Percentiles rank a stretch among this genome's conserved stretches.
Evolutionary conservation across 1,140 invertebrate genomes (phyloP).

Genomic region (Drosophila biarmipes): DNA sequence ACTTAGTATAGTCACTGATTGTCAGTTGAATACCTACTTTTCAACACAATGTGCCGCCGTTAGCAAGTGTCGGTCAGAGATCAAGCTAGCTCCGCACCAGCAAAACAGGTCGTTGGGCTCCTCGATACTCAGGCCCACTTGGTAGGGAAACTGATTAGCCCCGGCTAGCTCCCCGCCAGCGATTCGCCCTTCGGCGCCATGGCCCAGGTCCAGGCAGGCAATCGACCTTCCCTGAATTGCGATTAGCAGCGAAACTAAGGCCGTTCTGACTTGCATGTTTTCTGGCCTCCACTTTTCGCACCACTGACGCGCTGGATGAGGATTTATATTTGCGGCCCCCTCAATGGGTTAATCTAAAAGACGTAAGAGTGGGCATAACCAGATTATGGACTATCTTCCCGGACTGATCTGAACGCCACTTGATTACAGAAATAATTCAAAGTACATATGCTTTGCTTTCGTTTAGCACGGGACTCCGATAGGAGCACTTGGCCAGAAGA

Average conservation of each 20-base stretch:
- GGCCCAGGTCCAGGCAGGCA: constrained; percentile 9
- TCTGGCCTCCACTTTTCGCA: not conserved
- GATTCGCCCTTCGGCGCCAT: constrained; percentile 60
- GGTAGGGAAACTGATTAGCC: constrained; percentile 70
- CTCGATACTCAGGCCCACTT: constrained; percentile 62
- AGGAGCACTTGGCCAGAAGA: not conserved
- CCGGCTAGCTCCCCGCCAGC: constrained; percentile 57
- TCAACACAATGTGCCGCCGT: constrained; percentile 74
- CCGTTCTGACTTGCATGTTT: constrained; percentile 36
- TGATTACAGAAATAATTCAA: constrained; percentile 34
- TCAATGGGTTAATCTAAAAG: constrained; percentile 32
- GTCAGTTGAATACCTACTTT: constrained; percentile 15
- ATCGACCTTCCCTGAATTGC: not conserved
- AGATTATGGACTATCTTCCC: constrained; percentile 32
- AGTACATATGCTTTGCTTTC: constrained; percentile 39
- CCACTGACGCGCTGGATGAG: constrained; percentile 27
- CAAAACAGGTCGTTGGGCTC: constrained; percentile 30
- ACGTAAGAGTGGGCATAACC: constrained; percentile 27
- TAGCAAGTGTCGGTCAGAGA: constrained; percentile 65
- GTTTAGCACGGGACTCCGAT: constrained; percentile 16
- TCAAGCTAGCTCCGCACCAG: constrained; percentile 77
- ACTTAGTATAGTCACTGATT: constrained; percentile 15
- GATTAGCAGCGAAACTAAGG: constrained; percentile 12
- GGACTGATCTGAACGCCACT: constrained; percentile 43
- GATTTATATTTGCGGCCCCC: constrained; percentile 24